phyloP scores from a whole-genome alignment of 2,113 vertebrate species.

The Nipponia nippon region DNA sequence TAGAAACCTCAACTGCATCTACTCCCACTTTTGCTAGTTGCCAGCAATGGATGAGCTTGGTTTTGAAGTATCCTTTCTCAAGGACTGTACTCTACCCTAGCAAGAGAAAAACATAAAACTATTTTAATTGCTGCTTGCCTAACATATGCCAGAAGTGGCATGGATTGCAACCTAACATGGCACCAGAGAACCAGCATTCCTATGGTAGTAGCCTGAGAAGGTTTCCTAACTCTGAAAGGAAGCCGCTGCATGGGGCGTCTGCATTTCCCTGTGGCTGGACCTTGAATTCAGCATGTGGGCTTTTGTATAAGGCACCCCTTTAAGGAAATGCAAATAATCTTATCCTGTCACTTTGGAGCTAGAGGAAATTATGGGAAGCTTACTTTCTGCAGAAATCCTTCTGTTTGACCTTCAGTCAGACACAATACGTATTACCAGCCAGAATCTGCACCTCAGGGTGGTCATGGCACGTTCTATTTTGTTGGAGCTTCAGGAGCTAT shows the following conservation, averaged over 20 bases:
- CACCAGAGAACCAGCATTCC: background rate
- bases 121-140: background rate
- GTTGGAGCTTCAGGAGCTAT: background rate
- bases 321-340: background rate
- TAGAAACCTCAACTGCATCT: background rate
- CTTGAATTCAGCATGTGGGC: background rate
- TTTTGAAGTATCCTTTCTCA: background rate
- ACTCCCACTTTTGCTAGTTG: background rate
- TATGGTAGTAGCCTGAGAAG: background rate
- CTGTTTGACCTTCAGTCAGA: background rate
- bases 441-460: background rate
- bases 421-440: background rate
- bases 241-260: background rate
- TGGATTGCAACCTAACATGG: background rate
- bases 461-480: background rate
- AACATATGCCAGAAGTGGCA: background rate
- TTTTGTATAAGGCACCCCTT: background rate
- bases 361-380: background rate
- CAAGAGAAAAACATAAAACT: background rate
- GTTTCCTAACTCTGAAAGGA: background rate
- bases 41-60: background rate
- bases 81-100: background rate
- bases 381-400: background rate
- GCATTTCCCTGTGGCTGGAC: background rate
- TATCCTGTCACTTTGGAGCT: background rate